phyloP scores from a whole-genome alignment of 1,140 invertebrate genomes.

The Cotesia glomerata region DNA sequence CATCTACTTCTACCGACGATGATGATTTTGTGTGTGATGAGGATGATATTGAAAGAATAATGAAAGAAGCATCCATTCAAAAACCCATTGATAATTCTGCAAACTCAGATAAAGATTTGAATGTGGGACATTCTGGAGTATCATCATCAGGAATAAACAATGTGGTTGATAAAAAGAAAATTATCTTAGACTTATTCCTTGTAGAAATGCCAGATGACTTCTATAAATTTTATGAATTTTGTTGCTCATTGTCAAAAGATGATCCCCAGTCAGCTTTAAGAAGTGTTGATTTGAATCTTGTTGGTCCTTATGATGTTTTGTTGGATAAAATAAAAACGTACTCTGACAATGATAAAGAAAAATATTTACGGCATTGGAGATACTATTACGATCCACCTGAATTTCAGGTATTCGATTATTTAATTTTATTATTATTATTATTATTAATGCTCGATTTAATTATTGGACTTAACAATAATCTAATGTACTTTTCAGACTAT shows the following conservation, averaged over 20 bases:
- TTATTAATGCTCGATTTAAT: constrained; percentile 14
- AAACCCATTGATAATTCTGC: background rate
- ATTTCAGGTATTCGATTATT: constrained; percentile 71
- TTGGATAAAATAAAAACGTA: constrained; percentile 15
- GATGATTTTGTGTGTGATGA: background rate
- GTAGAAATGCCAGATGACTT: constrained; percentile 90
- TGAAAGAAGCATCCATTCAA: background rate
- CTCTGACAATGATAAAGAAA: constrained; percentile 58
- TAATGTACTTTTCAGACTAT: constrained; percentile 67
- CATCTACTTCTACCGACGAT: constrained; percentile 3
- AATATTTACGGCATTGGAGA: constrained; percentile 83
- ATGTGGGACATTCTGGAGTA: background rate
- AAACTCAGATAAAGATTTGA: background rate
- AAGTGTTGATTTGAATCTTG: constrained; percentile 73
- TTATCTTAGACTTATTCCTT: constrained; percentile 79
- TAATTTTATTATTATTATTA: too few species aligned
- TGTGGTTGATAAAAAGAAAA: constrained; percentile 40
- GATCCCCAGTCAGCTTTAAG: constrained; percentile 72
- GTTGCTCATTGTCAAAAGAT: constrained; percentile 68
- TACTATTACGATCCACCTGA: constrained; percentile 95
- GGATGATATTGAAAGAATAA: constrained; percentile 12
- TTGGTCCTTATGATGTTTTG: constrained; percentile 85
- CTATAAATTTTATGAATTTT: constrained; percentile 84
- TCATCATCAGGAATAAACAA: background rate
- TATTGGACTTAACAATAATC: background rate